phyloP scores from a whole-genome alignment of 2,113 vertebrate genomes.

The Pithys albifrons region DNA sequence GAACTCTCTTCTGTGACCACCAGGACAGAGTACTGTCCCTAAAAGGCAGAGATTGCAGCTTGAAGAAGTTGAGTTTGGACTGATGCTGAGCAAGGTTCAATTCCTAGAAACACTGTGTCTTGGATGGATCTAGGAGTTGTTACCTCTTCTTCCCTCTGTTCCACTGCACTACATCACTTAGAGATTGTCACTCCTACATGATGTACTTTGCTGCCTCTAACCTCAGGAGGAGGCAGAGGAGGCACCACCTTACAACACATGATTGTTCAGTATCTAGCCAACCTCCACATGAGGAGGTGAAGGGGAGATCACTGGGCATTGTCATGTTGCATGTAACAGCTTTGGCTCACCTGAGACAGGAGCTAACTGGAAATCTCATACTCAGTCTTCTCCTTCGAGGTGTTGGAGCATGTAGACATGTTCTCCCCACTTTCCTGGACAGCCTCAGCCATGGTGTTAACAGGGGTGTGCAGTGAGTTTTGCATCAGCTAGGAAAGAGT shows the following conservation, averaged over 20 bases:
- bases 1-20: background rate
- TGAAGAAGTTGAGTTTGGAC: background rate
- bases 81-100: background rate
- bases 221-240: background rate
- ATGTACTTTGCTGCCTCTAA: background rate
- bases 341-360: background rate
- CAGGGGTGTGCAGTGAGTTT: background rate
- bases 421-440: background rate
- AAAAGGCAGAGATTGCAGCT: background rate
- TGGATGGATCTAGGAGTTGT: background rate
- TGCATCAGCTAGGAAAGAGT: background rate
- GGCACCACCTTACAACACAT: fast-evolving
- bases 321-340: background rate
- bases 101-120: background rate
- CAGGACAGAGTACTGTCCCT: background rate
- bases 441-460: background rate
- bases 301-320: background rate
- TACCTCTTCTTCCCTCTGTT: background rate
- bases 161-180: background rate
- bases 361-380: background rate
- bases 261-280: background rate
- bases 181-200: background rate
- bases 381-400: background rate
- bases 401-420: background rate
- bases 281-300: background rate